phyloP scores from a whole-genome alignment of 2,888 invertebrate genomes.

The Oligia strigilis region DNA sequence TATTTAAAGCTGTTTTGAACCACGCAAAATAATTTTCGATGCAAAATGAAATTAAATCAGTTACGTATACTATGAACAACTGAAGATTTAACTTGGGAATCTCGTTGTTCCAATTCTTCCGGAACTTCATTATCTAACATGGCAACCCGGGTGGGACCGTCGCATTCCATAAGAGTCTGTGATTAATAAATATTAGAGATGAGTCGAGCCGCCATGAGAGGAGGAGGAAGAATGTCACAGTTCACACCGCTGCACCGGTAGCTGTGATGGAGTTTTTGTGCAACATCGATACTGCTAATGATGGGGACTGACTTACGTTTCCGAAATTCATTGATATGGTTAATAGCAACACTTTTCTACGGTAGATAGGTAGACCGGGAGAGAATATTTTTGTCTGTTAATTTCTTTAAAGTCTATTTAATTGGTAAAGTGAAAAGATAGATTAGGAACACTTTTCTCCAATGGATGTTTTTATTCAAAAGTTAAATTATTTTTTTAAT shows the following conservation, averaged over 20 bases:
- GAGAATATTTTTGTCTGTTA: neutral
- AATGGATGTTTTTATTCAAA: no score
- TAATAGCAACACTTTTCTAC: neutral
- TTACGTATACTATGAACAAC: neutral
- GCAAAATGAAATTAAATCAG: neutral
- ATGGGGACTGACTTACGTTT: neutral
- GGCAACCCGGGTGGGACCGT: constrained; percentile 45
- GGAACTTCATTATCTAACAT: constrained; percentile 23
- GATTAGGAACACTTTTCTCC: neutral
- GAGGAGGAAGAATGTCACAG: constrained; percentile 41
- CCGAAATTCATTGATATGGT: neutral
- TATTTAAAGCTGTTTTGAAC: neutral
- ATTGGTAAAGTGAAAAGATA: neutral
- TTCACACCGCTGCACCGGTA: constrained; percentile 52
- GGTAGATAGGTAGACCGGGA: neutral
- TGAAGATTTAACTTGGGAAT: no score
- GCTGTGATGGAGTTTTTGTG: constrained; percentile 37
- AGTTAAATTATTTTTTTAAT: neutral
- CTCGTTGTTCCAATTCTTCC: constrained; percentile 25
- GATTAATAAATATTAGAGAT: constrained; percentile 66
- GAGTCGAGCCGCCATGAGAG: constrained; percentile 49
- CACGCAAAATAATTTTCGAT: neutral
- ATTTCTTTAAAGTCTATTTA: neutral
- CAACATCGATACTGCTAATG: neutral
- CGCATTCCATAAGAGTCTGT: constrained; percentile 49